Base-by-base conservation (phyloP, 2,888 invertebrate genomes). In the Falcaria lacertinaria region DNA sequence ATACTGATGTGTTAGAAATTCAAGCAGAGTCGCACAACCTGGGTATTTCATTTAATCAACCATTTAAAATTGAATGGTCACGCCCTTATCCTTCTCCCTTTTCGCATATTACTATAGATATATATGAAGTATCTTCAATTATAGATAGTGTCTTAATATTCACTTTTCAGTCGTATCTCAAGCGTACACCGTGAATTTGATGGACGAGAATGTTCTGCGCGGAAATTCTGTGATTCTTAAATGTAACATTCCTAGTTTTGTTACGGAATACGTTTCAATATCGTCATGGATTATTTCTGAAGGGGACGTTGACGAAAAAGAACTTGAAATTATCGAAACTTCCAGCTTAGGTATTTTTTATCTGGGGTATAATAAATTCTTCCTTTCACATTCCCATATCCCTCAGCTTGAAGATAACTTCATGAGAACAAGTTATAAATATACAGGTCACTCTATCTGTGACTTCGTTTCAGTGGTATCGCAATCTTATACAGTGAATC, bases 241-340 rank as follows among this genome's bases (percentile, higher is more conserved):
- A 91, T 97, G 97, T 90, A 96, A 96, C 88, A 96, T 97, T 83
- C 96, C 97, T 67, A 96, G 96, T 90, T 97, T 97, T 90, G 96
- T 97, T 68, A 94, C 96, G 69, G 96, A 97, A 90, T 96, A 95
- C 87, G 96, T 97, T 66, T 92, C 91, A 70, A 95, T 97, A 60
- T 93, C 93, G 59, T 94, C 95, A 70, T 97, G 97, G 97, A 91
- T 95, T 72, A 94, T 96, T 82, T 94, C 94, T 41, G 92, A 93
- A 59, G 94, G 92, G 69, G 93, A 93, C 67, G 90, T 92, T 66
- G 76, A 79, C 52, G 74, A 80, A 57, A 64, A 72, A 50, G 84
- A 83, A 68, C 83, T 86, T 48, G 74, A 78, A 67, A 59, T 74
- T 50, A 77, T 88, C 52, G 77, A 80, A 54, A 69, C 74, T 50